Base-by-base conservation (phyloP, 2,888 invertebrate species). In the Eupithecia subfuscata region DNA sequence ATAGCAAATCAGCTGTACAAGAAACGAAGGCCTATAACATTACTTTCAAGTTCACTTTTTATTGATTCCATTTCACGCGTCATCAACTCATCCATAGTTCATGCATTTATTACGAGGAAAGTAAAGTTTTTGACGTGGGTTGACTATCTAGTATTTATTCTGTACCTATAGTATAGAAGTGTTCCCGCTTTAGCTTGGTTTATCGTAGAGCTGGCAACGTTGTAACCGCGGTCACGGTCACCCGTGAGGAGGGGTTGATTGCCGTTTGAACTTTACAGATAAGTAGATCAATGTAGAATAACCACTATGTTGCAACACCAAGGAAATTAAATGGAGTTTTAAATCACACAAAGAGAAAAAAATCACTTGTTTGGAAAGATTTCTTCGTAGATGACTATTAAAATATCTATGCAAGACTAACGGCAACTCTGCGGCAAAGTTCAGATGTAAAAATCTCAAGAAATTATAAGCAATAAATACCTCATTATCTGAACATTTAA, bases 221-320 rank as follows among this genome's bases (percentile, higher is more conserved):
- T 90, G 90, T 90, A 89, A 90, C 88, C 87, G 81, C 86, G 85
- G 85, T 90, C 91, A 92, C 84, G 90, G 90, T 84, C 91, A 89
- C 85, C 83, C 81, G 82, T 88, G 88, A 90, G 90, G 89, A 22
- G 89, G 81, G 88, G 48, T 87, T 91, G 90, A 91, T 92, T 92
- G 89, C 89, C 85, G 43, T 48, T 48, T 60, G 60, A 60, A 70
- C 74, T 70, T 70, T 70, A 37, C 40, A 45, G 40, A 65, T 64
- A 43, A 1, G 25, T 22, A 22, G 14, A 9, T 40, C 11, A n/a
- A 48, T 25, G 34, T 64, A 64, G n/a, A 64, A 9, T 48, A 34
- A 12, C n/a, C 25, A 43, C 56, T 4, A 22, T 56, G 56, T 22
- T 56, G 56, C n/a, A 9, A n/a, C 0, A n/a, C 2, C 9, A 9